A percentile compares a stretch with the other conserved stretches of the same genome.
These are phyloP conservation scores for Drosophila borealis DNA, from an alignment of 2,888 invertebrate genomes.

Conservation along the genomic window DNA sequence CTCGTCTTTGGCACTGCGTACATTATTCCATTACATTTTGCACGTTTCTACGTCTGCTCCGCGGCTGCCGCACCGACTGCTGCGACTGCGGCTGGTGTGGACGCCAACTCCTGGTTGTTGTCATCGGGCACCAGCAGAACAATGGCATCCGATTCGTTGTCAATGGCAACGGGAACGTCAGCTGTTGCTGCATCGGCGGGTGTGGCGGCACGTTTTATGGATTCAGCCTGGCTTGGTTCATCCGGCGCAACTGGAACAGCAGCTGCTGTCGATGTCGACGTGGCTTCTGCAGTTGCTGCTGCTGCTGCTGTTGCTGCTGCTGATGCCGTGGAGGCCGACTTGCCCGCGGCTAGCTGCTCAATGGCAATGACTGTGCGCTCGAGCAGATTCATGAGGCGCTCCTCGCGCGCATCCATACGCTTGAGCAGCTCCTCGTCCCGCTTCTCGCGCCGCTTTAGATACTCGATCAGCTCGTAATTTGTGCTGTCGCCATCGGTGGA, in stretches of 20 bases:
- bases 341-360: slow-evolving; percentile 78
- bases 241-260: not conserved
- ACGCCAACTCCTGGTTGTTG: slow-evolving; percentile 4
- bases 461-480: slow-evolving; percentile 85
- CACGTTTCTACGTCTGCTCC: slow-evolving; percentile 28
- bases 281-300: slow-evolving; percentile 1
- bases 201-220: not conserved
- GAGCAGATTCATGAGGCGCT: slow-evolving; percentile 82
- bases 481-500: slow-evolving; percentile 85
- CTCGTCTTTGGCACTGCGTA: slow-evolving; percentile 76
- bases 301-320: not conserved
- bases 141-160: slow-evolving; percentile 22
- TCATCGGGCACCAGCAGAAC: slow-evolving; percentile 52
- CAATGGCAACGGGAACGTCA: slow-evolving; percentile 3
- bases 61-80: slow-evolving; percentile 1
- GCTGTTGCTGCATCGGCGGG: slow-evolving; percentile 8
- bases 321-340: not conserved
- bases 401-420: slow-evolving; percentile 84
- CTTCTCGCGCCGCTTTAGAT: slow-evolving; percentile 84
- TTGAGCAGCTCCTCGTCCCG: slow-evolving; percentile 84
- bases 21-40: not conserved
- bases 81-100: not conserved
- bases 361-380: slow-evolving; percentile 84
- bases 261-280: not conserved
- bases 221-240: not conserved